These are phyloP conservation scores for Stichopus horrens DNA, from an alignment of 53 echinoderm and acorn worm genomes.

Conservation along the genomic window DNA sequence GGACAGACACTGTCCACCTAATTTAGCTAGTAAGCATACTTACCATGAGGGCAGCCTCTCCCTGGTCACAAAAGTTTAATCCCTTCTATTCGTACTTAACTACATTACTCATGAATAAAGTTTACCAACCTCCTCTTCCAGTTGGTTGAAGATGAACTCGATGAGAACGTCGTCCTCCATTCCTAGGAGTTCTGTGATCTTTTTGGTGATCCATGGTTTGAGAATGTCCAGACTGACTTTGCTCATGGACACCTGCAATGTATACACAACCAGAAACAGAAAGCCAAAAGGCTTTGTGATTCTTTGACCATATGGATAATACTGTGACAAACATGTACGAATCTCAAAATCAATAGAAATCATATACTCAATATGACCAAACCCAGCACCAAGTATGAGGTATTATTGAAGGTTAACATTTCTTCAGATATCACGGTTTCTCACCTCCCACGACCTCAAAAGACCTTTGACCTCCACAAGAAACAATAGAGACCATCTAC, in stretches of 20 bases:
- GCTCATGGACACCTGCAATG: conserved; percentile 84
- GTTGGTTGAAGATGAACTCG: conserved; percentile 97
- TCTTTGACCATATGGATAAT: too few relatives aligned
- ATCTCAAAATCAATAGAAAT: too few relatives aligned
- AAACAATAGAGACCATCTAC: too few relatives aligned
- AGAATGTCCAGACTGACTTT: conserved; percentile 94
- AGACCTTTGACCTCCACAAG: too few relatives aligned
- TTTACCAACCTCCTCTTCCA: conserved; percentile 88
- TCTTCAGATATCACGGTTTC: too few relatives aligned
- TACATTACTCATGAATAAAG: background rate
- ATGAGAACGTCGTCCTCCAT: conserved; percentile 98
- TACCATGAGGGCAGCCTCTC: background rate
- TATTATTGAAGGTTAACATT: too few relatives aligned
- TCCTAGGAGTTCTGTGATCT: conserved; percentile 93
- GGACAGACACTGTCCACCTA: too few relatives aligned
- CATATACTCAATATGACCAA: too few relatives aligned
- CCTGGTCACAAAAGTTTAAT: background rate
- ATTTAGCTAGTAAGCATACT: background rate
- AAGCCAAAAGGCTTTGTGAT: too few relatives aligned
- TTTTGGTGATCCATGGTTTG: conserved; percentile 97
- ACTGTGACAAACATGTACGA: too few relatives aligned
- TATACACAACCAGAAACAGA: background rate
- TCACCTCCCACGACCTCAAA: too few relatives aligned
- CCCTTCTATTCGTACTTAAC: background rate
- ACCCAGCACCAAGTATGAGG: too few relatives aligned